Percentiles rank a stretch among this genome's conserved stretches.
Evolutionary conservation across 1,140 invertebrate species (phyloP).

Genomic region (honey bee (Apis mellifera)): Amel_HAv3.1 CM009933.2:4472501-4473000

Average conservation of each 20-base stretch:
- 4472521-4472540: slow-evolving; percentile 92
- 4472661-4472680: slow-evolving; percentile 98
- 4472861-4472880: slow-evolving; percentile 88
- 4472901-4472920: slow-evolving; percentile 94
- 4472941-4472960: slow-evolving; percentile 78
- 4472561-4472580: slow-evolving; percentile 84
- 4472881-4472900: slow-evolving; percentile 90
- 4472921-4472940: slow-evolving; percentile 92
- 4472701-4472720: slow-evolving; percentile 91
- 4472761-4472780: slow-evolving; percentile 90
- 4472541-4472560: slow-evolving; percentile 98
- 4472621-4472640: slow-evolving; percentile 81
- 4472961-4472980: slow-evolving; percentile 47
- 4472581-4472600: background rate
- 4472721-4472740: slow-evolving; percentile 96
- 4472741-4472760: slow-evolving; percentile 97
- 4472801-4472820: slow-evolving; percentile 91
- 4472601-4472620: background rate
- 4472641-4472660: slow-evolving; percentile 97
- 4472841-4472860: slow-evolving; percentile 88
- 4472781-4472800: slow-evolving; percentile 90
- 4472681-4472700: slow-evolving; percentile 96
- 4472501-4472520: slow-evolving; percentile 90
- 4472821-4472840: slow-evolving; percentile 89
- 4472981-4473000: slow-evolving; percentile 52